A percentile compares a stretch with the other conserved stretches of the same genome.
These are phyloP conservation scores for Chrysodeixis includens DNA, from an alignment of 2,888 invertebrate species.

Conservation along the genomic window DNA sequence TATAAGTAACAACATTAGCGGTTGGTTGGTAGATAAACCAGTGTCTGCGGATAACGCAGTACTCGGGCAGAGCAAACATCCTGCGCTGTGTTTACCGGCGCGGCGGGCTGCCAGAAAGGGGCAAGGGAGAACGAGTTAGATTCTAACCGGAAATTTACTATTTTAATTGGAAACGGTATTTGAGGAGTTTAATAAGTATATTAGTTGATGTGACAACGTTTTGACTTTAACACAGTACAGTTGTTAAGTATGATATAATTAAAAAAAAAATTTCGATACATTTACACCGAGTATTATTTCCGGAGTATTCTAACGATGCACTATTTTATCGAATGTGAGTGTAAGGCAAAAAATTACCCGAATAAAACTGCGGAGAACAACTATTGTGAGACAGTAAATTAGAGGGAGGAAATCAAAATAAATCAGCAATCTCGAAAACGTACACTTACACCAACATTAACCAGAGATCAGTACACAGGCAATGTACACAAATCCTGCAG, in stretches of 20 bases:
- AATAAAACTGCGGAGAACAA: no score
- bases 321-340: no score
- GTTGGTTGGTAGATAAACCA: slow-evolving; percentile 72
- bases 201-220: no score
- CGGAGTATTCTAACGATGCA: no score
- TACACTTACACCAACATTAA: slow-evolving; percentile 63
- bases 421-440: slow-evolving; percentile 35
- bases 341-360: no score
- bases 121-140: slow-evolving; percentile 46
- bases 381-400: no score
- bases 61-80: slow-evolving; percentile 67
- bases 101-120: slow-evolving; percentile 43
- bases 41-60: slow-evolving; percentile 72
- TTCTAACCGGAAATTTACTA: slow-evolving; percentile 7
- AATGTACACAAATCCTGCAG: slow-evolving; percentile 83
- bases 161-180: background rate
- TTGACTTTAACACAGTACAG: no score
- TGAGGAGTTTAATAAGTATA: no score
- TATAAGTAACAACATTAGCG: slow-evolving; percentile 67
- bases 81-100: slow-evolving; percentile 66
- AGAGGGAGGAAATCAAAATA: background rate
- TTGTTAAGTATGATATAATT: no score
- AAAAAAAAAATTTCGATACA: no score
- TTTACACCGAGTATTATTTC: no score
- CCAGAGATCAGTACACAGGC: slow-evolving; percentile 60